phyloP scores from a whole-genome alignment of 2,113 vertebrate genomes.

The Ellobius talpinus region DNA sequence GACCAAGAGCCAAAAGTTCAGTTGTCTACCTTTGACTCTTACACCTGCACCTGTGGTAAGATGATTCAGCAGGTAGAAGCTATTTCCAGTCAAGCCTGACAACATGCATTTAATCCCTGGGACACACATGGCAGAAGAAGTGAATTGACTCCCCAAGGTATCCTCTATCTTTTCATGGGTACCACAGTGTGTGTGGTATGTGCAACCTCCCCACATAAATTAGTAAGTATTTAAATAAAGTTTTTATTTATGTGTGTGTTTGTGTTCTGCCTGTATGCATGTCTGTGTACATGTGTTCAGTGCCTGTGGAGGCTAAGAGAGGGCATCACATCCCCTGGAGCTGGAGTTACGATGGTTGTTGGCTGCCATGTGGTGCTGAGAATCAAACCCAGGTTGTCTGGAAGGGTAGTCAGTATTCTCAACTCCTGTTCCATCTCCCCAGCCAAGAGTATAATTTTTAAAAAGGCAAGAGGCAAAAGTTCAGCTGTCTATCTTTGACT shows the following conservation, averaged over 20 bases:
- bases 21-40: constrained; percentile 10
- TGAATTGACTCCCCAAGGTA: too few relatives aligned
- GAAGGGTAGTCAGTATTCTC: neutral
- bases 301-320: neutral
- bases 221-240: neutral
- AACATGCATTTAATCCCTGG: too few relatives aligned
- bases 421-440: neutral
- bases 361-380: neutral
- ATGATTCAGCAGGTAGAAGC: neutral
- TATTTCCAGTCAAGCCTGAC: neutral
- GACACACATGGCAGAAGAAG: neutral
- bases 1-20: constrained; percentile 14
- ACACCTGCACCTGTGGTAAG: neutral
- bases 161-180: neutral
- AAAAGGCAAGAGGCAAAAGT: neutral
- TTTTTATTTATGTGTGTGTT: neutral
- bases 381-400: neutral
- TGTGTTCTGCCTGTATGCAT: neutral
- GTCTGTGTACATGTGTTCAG: neutral
- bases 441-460: neutral
- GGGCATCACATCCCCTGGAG: neutral
- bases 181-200: neutral
- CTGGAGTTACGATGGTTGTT: neutral
- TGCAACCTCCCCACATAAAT: neutral
- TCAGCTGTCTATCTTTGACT: constrained; percentile 14